Base-by-base conservation (phyloP, 2,113 vertebrate genomes). In the Uropsilus gracilis region DNA sequence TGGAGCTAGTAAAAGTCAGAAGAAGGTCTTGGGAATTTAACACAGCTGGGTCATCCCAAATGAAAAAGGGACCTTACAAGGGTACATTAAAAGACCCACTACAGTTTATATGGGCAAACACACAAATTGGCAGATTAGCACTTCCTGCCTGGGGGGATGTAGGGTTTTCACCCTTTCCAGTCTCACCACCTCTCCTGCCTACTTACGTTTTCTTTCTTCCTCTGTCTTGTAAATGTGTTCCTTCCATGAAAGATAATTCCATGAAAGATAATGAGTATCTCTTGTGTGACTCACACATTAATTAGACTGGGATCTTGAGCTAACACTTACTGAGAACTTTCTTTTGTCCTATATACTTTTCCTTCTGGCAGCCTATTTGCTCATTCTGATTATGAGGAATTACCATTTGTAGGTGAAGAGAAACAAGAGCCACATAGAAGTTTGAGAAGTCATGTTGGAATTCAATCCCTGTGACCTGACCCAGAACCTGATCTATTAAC, bases 21-120 rank as follows among this genome's bases (percentile, higher is more conserved):
- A 34, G 32, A 87, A 85, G 73, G 48, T 22, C 32, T 53, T 88
- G 87, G 90, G 92, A 90, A 94, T 96, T 13, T 77, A 84, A 77
- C 77, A 39, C 72, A 94, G 92, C 94, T 87, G 71, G 61, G 12
- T n/a, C 1, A 1, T 84, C 75, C 80, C 73, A 91, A 93, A 88
- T 68, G 32, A 80, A 92, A 91, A 91, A 89, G 50, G 50, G 82
- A 78, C 53, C 1, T 63, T 76, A n/a, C n/a, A n/a, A n/a, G n/a
- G n/a, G n/a, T n/a, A n/a, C n/a, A n/a, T 86, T 82, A 34, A 86
- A 92, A 80, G 69, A 91, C 24, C 22, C 30, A 9, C 66, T 91
- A 46, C 3, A 4, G 16, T 90, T 84, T 80, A 90, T 30, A 69
- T 30, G 24, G 13, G 66, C 73, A 71, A 87, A 78, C 3, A 8